phyloP scores from a whole-genome alignment of 1,140 invertebrate genomes.

The Heliconius melpomene region DNA sequence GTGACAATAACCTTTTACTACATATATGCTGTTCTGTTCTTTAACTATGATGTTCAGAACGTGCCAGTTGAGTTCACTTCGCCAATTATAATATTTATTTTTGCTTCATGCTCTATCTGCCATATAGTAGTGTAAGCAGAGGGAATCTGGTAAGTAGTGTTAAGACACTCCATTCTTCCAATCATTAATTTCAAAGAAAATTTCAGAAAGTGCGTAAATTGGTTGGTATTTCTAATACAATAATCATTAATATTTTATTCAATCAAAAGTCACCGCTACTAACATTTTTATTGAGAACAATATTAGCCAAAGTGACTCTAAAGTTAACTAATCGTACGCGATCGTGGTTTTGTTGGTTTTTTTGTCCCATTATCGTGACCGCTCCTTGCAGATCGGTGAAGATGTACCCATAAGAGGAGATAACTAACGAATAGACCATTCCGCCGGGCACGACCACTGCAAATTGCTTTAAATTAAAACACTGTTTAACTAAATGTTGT shows the following conservation, averaged over 20 bases:
- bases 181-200: no score
- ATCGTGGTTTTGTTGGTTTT: slow-evolving; percentile 6
- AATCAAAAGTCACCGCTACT: background rate
- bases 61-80: no score
- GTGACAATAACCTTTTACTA: background rate
- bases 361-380: slow-evolving; percentile 33
- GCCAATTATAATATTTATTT: no score
- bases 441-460: slow-evolving; percentile 18
- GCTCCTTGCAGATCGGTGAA: slow-evolving; percentile 35
- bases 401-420: slow-evolving; percentile 36
- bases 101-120: no score
- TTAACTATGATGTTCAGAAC: no score
- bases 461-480: slow-evolving; percentile 35
- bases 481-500: background rate
- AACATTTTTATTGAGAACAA: background rate
- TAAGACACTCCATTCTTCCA: no score
- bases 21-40: no score
- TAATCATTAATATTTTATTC: no score
- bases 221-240: no score
- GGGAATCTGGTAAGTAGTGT: no score
- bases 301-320: slow-evolving; percentile 5
- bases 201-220: no score
- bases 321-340: background rate
- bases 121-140: no score
- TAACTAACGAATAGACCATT: slow-evolving; percentile 35